Evolutionary conservation across 2,888 invertebrate genomes (phyloP).

Genomic region (Tanytarsus gracilentus): DNA sequence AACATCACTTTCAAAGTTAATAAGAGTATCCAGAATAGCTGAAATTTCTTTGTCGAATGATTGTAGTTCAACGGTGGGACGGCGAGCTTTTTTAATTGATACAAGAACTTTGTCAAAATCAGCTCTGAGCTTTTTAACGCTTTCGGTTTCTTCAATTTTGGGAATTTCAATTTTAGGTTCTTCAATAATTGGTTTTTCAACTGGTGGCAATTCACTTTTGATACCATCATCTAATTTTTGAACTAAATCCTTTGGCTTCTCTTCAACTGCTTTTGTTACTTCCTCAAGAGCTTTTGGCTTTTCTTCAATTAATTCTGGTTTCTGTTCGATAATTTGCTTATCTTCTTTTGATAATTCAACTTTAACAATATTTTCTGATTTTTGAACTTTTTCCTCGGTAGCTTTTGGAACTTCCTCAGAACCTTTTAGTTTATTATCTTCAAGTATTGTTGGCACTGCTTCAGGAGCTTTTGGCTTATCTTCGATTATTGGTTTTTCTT

Average conservation of each 20-base stretch:
- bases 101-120: neutral
- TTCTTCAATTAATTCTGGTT: no score
- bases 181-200: no score
- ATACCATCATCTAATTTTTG: no score
- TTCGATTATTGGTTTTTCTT: neutral
- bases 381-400: neutral
- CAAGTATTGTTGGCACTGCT: neutral
- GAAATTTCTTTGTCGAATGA: neutral
- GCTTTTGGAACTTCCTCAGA: no score
- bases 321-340: neutral
- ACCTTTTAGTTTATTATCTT: conserved; percentile 3
- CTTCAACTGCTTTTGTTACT: no score
- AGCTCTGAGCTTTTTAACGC: neutral
- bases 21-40: no score
- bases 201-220: no score
- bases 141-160: conserved; percentile 38
- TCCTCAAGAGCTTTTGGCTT: no score
- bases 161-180: no score
- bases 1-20: neutral
- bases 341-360: no score
- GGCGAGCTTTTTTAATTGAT: conserved; percentile 3
- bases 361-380: no score
- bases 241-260: neutral
- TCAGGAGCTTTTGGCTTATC: neutral
- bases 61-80: conserved; percentile 9